phyloP scores from a whole-genome alignment of 2,797 vertebrate genomes.

The Leucoraja ocellata region DNA sequence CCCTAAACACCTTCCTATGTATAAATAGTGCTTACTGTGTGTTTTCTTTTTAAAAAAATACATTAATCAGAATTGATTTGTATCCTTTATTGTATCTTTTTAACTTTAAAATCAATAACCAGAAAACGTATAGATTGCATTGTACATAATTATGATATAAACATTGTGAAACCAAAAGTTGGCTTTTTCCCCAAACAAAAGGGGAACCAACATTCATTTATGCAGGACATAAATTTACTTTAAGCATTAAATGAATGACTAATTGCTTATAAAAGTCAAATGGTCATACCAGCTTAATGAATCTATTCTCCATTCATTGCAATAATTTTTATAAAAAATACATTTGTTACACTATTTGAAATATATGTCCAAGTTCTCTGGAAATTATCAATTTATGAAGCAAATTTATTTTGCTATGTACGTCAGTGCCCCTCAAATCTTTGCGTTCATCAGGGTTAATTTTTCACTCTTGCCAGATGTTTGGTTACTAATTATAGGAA shows the following conservation, averaged over 20 bases:
- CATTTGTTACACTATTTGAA: not conserved
- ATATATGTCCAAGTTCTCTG: not conserved
- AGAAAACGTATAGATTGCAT: not conserved
- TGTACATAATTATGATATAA: not conserved
- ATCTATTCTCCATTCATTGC: not conserved
- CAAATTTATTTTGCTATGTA: not conserved
- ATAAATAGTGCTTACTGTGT: not conserved
- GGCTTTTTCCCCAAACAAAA: no score
- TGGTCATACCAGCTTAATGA: not conserved
- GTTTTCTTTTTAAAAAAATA: not conserved
- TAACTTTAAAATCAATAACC: not conserved
- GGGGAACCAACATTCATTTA: not conserved
- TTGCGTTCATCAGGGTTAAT: slow-evolving; percentile 5
- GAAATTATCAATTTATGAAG: not conserved
- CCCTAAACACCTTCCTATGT: not conserved
- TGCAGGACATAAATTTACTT: not conserved
- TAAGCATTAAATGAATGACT: not conserved
- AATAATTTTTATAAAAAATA: not conserved
- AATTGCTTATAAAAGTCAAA: not conserved
- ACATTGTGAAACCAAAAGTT: not conserved
- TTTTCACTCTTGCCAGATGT: slow-evolving; percentile 1
- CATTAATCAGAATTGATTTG: not conserved
- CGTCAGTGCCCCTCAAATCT: not conserved
- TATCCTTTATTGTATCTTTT: not conserved
- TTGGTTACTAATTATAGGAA: not conserved